Conservation (phyloP, 1,140 invertebrate species). For the Drosophila sp. region DNA sequence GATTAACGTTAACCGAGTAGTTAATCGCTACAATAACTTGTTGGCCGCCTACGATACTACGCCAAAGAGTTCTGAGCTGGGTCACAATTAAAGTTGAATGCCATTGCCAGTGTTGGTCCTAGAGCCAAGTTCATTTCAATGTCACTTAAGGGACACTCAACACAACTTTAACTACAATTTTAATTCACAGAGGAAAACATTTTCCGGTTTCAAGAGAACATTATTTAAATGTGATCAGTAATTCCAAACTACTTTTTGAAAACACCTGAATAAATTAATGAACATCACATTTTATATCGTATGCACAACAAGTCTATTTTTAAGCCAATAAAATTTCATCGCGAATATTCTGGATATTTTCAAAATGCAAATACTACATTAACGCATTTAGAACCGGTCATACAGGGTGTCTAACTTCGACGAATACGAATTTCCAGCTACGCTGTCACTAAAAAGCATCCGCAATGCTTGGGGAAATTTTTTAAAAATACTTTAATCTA, state of each 20-base stretch:
- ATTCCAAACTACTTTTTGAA: conserved; percentile 5
- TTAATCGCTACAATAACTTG: conserved; percentile 48
- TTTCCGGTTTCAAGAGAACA: not conserved
- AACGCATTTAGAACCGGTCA: conserved; percentile 1
- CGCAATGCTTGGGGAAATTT: conserved; percentile 14
- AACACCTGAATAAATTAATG: conserved; percentile 17
- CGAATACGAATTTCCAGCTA: not conserved
- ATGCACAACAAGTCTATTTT: conserved; percentile 32
- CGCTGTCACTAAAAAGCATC: not conserved
- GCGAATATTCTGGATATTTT: conserved; percentile 28
- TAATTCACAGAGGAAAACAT: too few species aligned
- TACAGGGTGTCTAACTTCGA: conserved; percentile 3
- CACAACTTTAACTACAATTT: not conserved
- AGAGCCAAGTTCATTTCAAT: conserved; percentile 74
- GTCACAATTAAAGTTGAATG: conserved; percentile 23
- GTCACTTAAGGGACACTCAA: conserved; percentile 50
- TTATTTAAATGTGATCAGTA: conserved; percentile 13
- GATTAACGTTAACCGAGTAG: conserved; percentile 56
- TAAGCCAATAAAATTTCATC: conserved; percentile 17
- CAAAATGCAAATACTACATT: conserved; percentile 29
- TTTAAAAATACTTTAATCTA: not conserved
- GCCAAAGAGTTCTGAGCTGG: not conserved
- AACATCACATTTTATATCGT: conserved; percentile 23
- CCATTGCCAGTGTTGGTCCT: conserved; percentile 22
- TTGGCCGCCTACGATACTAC: conserved; percentile 22